Percentiles rank a stretch among this genome's conserved stretches.
Conservation (phyloP, 2,113 vertebrate species). For the Dromas ardeola region DNA sequence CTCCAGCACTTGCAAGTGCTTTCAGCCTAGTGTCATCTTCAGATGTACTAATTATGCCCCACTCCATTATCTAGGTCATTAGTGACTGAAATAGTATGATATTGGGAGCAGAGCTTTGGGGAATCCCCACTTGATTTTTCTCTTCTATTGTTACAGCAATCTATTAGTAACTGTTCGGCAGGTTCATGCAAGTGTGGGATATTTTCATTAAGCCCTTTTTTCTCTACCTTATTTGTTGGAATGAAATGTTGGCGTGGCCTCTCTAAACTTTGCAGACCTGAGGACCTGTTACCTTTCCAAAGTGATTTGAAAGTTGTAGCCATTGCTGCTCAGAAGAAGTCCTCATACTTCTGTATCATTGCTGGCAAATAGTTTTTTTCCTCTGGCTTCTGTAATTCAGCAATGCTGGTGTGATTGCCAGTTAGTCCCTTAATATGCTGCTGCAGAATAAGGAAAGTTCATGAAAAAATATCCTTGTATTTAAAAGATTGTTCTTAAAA, state of each 20-base stretch:
- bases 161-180: background rate
- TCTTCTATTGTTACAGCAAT: background rate
- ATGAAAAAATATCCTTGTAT: accelerated
- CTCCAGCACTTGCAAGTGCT: background rate
- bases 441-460: background rate
- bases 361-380: background rate
- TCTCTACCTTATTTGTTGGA: background rate
- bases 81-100: background rate
- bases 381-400: background rate
- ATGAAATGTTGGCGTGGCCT: background rate
- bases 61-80: constrained; percentile 13
- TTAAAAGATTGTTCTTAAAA: background rate
- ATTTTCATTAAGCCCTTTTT: background rate
- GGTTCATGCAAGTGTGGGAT: background rate
- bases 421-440: background rate
- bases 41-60: background rate
- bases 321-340: background rate
- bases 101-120: background rate
- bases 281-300: background rate
- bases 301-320: background rate
- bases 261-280: background rate
- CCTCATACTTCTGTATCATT: background rate
- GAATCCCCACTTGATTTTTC: background rate
- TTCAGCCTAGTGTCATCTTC: background rate
- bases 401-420: background rate